Conservation (phyloP, 2,888 invertebrate genomes). For the Agrilus mali region DNA sequence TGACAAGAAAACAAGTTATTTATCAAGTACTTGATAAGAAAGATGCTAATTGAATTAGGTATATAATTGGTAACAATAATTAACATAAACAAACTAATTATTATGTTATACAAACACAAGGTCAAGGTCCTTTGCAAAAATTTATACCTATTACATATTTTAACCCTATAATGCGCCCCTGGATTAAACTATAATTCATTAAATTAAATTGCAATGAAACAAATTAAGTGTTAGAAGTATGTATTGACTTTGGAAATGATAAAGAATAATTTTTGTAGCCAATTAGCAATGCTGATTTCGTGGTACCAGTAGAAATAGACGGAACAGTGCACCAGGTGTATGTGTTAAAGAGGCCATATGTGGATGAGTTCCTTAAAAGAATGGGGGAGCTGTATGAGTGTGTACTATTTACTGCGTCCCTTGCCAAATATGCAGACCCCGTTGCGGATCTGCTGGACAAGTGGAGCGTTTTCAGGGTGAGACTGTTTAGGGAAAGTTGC, state of each 20-base stretch:
- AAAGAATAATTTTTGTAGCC: constrained; percentile 48
- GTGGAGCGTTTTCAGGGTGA: constrained; percentile 92
- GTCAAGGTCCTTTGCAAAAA: not conserved
- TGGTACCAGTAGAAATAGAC: constrained; percentile 99
- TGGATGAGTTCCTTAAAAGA: constrained; percentile 94
- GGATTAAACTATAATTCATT: no score
- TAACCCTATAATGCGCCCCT: no score
- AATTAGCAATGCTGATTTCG: constrained; percentile 98
- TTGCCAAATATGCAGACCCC: constrained; percentile 99
- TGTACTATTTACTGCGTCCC: constrained; percentile 96
- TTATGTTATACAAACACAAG: not conserved
- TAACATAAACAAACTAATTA: no score
- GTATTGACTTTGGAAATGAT: not conserved
- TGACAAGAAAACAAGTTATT: not conserved
- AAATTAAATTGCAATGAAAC: no score
- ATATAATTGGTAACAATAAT: no score
- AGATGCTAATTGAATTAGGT: no score
- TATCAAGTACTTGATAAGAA: no score
- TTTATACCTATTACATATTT: no score
- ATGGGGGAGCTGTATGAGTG: constrained; percentile 99
- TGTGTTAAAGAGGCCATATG: constrained; percentile 97
- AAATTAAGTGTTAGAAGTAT: no score
- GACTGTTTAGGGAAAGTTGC: constrained; percentile 98
- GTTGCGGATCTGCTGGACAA: constrained; percentile 95
- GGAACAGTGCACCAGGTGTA: constrained; percentile 98